Conservation (phyloP, 1,140 invertebrate species). For the Zaprionus lachaisei region DNA sequence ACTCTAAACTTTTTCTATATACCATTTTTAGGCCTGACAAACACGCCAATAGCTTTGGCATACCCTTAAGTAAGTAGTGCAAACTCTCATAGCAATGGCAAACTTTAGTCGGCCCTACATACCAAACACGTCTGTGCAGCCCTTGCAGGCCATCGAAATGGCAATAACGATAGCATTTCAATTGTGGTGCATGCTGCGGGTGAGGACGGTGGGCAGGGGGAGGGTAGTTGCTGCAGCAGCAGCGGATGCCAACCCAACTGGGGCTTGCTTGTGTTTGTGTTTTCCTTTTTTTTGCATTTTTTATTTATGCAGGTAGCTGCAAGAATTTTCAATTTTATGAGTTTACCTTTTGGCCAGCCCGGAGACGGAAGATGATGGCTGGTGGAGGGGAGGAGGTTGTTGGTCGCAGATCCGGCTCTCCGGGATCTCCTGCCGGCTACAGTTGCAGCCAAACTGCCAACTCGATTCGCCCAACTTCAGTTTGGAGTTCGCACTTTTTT, state of each 20-base stretch:
- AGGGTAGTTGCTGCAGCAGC: not conserved
- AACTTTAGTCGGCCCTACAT: slow-evolving; percentile 8
- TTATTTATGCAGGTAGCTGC: slow-evolving; percentile 51
- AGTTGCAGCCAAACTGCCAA: slow-evolving; percentile 30
- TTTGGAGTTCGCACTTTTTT: slow-evolving; percentile 56
- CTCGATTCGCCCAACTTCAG: slow-evolving; percentile 37
- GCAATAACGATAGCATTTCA: slow-evolving; percentile 67
- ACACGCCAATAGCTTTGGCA: not conserved
- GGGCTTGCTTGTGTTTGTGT: slow-evolving; percentile 11
- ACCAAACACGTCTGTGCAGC: not conserved
- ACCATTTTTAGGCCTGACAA: not conserved
- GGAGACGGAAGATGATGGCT: slow-evolving; percentile 5
- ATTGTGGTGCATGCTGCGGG: slow-evolving; percentile 46
- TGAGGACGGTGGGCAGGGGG: slow-evolving; percentile 7
- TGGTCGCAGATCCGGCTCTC: not conserved
- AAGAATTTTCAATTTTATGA: slow-evolving; percentile 70
- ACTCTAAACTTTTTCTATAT: no score
- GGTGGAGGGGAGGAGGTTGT: not conserved
- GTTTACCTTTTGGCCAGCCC: slow-evolving; percentile 56
- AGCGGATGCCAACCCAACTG: slow-evolving; percentile 17
- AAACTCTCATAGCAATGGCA: not conserved
- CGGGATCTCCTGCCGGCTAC: slow-evolving; percentile 11
- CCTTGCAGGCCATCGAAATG: slow-evolving; percentile 50
- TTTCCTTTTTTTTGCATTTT: slow-evolving; percentile 33
- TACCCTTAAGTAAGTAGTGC: not conserved